Conservation (phyloP, 2,888 invertebrate genomes). For the Argyra leucocephala region DNA sequence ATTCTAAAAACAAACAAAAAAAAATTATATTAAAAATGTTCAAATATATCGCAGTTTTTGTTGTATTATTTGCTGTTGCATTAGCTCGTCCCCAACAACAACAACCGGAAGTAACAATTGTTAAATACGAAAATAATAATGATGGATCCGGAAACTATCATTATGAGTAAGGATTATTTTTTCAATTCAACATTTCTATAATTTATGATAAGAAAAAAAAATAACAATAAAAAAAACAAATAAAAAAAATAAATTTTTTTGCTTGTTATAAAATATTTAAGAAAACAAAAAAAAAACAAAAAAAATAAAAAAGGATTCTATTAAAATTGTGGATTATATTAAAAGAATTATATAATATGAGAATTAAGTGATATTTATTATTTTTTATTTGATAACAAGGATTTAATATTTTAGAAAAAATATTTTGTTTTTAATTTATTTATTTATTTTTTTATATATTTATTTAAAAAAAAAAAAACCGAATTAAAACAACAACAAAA, state of each 20-base stretch:
- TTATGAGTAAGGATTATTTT: conserved; percentile 27
- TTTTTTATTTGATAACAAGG: too few species aligned
- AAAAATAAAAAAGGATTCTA: too few species aligned
- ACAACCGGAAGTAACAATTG: conserved; percentile 25
- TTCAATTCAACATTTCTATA: neutral
- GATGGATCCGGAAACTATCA: conserved; percentile 30
- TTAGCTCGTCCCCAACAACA: conserved; percentile 26
- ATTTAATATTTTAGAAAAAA: too few species aligned
- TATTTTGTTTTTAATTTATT: too few species aligned
- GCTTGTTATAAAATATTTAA: too few species aligned
- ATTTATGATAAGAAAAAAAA: neutral
- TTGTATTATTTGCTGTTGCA: conserved; percentile 25
- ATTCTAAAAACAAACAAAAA: conserved; percentile 7
- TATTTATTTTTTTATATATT: too few species aligned
- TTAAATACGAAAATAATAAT: conserved; percentile 27
- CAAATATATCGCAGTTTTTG: conserved; percentile 24
- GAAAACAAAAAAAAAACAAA: too few species aligned
- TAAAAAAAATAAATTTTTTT: neutral
- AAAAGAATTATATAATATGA: too few species aligned
- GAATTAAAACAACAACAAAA: too few species aligned
- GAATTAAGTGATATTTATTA: too few species aligned
- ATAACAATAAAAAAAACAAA: conserved; percentile 6
- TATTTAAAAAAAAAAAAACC: too few species aligned
- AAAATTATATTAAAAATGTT: conserved; percentile 24
- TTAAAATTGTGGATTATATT: too few species aligned